A percentile compares a stretch with the other conserved stretches of the same genome.
These are phyloP conservation scores for Catharus ustulatus DNA, from an alignment of 2,797 vertebrate genomes.

Conservation along the genomic window DNA sequence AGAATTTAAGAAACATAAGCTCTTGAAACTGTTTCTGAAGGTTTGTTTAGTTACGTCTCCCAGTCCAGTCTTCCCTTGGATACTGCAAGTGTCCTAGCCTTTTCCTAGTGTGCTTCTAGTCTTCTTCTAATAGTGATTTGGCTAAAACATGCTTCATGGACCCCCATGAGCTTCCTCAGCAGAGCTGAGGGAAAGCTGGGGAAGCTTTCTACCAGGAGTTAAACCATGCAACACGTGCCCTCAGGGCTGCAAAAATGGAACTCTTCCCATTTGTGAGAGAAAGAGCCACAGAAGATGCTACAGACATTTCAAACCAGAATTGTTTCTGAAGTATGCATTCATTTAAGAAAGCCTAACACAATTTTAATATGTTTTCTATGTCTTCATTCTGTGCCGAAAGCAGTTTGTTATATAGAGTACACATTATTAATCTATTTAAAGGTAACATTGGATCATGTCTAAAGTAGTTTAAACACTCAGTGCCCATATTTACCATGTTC, in stretches of 20 bases:
- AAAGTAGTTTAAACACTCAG: conserved; percentile 49
- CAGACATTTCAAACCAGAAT: background rate
- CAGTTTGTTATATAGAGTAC: conserved; percentile 62
- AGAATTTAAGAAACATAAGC: background rate
- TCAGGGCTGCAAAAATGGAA: background rate
- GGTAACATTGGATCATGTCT: conserved; percentile 25
- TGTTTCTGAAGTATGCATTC: conserved; percentile 20
- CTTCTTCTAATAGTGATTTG: background rate
- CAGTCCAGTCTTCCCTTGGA: background rate
- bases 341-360: conserved; percentile 41
- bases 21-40: background rate
- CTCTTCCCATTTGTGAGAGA: background rate
- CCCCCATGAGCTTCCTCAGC: background rate
- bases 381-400: conserved; percentile 38
- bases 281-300: background rate
- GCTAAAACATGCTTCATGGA: background rate
- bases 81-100: background rate
- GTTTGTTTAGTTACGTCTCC: background rate
- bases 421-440: conserved; percentile 65
- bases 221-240: background rate
- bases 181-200: background rate
- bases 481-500: conserved; percentile 51
- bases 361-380: conserved; percentile 58
- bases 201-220: background rate
- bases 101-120: background rate